phyloP scores from a whole-genome alignment of 2,888 invertebrate genomes.

The Penaeus monodon region DNA sequence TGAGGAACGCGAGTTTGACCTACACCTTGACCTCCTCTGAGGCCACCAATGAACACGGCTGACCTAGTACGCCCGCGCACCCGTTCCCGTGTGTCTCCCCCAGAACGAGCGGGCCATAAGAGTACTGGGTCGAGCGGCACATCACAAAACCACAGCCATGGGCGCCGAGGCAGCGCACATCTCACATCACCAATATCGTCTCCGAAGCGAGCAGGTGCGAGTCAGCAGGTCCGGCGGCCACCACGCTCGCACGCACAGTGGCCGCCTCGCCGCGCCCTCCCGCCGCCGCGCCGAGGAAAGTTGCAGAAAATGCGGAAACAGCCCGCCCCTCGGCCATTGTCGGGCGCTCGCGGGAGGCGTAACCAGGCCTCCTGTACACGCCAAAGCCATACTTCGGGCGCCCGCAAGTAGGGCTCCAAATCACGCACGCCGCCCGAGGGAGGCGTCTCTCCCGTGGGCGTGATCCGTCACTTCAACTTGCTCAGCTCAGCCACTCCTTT shows the following conservation, averaged over 20 bases:
- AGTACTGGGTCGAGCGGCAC: no score
- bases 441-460: background rate
- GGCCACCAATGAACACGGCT: no score
- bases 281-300: slow-evolving; percentile 27
- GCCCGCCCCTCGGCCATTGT: slow-evolving; percentile 6
- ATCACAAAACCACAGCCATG: no score
- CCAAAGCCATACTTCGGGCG: background rate
- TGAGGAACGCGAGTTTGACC: no score
- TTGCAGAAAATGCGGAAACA: slow-evolving; percentile 53
- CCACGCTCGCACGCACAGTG: slow-evolving; percentile 13
- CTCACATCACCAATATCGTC: background rate
- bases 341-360: background rate
- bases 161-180: background rate
- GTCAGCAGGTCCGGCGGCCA: background rate
- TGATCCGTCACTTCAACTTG: background rate
- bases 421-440: background rate
- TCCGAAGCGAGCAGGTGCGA: background rate
- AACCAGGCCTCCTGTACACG: background rate
- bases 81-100: no score
- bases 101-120: no score
- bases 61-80: no score
- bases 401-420: background rate
- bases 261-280: slow-evolving; percentile 11
- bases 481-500: slow-evolving; percentile 6
- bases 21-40: no score